Evolutionary conservation across 2,113 vertebrate genomes (phyloP), one percentile per base, ranked within the genome.

Genomic region (Onychostruthus taczanowskii): DNA sequence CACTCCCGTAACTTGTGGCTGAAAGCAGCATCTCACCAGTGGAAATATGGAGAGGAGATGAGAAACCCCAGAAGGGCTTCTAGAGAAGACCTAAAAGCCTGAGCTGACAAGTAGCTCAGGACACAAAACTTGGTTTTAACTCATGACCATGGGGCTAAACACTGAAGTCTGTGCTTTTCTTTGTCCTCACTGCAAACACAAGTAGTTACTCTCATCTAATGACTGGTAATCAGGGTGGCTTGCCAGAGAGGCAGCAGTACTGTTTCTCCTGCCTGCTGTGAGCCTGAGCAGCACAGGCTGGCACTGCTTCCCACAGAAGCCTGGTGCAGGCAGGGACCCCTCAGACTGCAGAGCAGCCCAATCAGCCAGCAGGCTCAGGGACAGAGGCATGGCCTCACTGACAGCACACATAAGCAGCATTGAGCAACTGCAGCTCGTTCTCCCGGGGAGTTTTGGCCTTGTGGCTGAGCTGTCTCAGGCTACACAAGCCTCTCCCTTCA

Each of bases 361-460:
- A 0, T 16, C 47, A 67, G 27, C 52, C 72, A 63, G 55, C 44
- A 50, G 27, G 27, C 35, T 55, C 30, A 5, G 35, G 33, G 43
- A 24, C 2, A 2, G 39, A 21, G 35, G 26, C 52, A 41, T 0
- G 1, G 6, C 31, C 28, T 31, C 15, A 0, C 3, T 28, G 22
- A 26, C 6, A 5, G 26, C 52, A 85, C 31, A 11, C 0, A 0
- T 58, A 77, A 80, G 24, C 1, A 1, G 18, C 16, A 18, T 0
- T 11, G 27, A 70, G 61, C 76, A 69, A 37, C 30, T 33, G 66
- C 31, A 74, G 16, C 24, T 89, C 3, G 0, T 52, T 47, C 53
- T 91, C 49, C 33, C 26, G 1, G 1, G 43, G 50, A 84, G 31
- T 11, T 88, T 76, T 3, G 0, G 63, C 63, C 30, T 30, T 8